Percentiles rank a stretch among this genome's conserved stretches.
Conservation (phyloP, 2,888 invertebrate species). For the Conomelus anceps region DNA sequence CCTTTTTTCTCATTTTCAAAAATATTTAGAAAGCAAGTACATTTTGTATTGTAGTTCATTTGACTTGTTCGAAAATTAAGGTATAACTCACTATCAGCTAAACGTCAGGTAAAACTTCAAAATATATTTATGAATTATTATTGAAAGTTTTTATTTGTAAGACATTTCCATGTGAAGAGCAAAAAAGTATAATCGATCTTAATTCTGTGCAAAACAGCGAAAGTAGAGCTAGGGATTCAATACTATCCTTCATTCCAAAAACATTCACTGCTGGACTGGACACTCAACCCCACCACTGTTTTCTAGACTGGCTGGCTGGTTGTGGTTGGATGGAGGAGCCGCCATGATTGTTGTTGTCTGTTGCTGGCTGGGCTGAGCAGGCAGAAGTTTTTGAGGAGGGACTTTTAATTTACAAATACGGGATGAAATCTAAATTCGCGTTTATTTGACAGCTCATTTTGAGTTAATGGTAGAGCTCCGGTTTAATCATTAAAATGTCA, state of each 20-base stretch:
- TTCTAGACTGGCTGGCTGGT: constrained; percentile 33
- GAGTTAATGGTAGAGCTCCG: background rate
- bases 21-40: no score
- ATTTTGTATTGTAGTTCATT: no score
- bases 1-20: no score
- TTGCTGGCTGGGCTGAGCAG: constrained; percentile 49
- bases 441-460: background rate
- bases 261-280: background rate
- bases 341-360: constrained; percentile 77
- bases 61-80: no score
- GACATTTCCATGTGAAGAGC: background rate
- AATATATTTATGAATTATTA: no score
- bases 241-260: background rate
- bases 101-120: no score
- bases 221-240: background rate
- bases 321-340: constrained; percentile 40
- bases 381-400: background rate
- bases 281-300: constrained; percentile 1
- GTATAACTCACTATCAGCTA: no score
- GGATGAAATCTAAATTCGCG: background rate
- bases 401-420: background rate
- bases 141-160: constrained; percentile 36
- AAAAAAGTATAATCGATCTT: background rate
- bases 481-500: background rate
- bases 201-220: background rate